Evolutionary conservation across 2,113 vertebrate species (phyloP).

Genomic region (Tylochromis polylepis): DNA sequence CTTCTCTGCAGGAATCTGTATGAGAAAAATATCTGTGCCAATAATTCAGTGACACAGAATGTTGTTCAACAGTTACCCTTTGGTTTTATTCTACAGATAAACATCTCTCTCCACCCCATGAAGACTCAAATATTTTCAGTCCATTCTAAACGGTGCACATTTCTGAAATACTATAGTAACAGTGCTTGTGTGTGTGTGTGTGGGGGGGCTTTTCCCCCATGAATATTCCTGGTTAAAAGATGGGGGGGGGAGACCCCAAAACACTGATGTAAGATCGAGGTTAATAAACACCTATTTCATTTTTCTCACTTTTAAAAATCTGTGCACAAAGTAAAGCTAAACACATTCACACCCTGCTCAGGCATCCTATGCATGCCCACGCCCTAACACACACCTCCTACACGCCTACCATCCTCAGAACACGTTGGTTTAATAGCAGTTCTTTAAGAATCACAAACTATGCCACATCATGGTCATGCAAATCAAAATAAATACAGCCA

Average conservation of each 20-base stretch:
- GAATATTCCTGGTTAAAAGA: background rate
- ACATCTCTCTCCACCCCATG: background rate
- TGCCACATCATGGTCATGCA: background rate
- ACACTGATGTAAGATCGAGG: background rate
- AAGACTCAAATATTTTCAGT: background rate
- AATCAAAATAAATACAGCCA: background rate
- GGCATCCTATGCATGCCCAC: conserved; percentile 42
- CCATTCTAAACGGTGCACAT: background rate
- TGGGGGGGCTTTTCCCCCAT: background rate
- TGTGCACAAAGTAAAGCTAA: background rate
- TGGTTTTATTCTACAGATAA: background rate
- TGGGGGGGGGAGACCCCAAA: background rate
- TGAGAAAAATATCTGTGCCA: background rate
- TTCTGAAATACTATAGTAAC: background rate
- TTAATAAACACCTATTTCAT: background rate
- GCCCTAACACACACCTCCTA: background rate
- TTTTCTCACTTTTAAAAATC: background rate
- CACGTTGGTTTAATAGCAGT: background rate
- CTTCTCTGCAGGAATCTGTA: background rate
- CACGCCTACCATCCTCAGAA: background rate
- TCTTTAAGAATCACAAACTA: background rate
- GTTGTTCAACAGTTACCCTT: background rate
- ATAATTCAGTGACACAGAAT: background rate
- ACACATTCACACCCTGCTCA: conserved; percentile 48
- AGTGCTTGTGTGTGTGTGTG: background rate